phyloP scores from a whole-genome alignment of 2,797 vertebrate genomes.

The Bovichtus variegatus region DNA sequence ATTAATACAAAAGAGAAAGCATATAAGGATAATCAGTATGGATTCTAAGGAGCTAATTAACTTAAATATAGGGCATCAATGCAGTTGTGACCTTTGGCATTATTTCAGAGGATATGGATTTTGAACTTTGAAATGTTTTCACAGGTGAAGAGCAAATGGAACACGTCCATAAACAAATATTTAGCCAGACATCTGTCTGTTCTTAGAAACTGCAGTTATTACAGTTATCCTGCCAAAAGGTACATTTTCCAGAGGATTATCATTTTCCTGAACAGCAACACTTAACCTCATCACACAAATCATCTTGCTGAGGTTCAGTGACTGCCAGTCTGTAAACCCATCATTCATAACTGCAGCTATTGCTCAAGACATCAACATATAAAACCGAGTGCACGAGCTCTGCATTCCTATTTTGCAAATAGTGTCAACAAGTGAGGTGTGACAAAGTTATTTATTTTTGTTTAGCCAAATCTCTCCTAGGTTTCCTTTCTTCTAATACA shows the following conservation, averaged over 20 bases:
- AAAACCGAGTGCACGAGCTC: background rate
- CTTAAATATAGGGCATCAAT: background rate
- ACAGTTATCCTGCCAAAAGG: background rate
- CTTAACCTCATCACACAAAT: background rate
- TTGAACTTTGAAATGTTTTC: constrained; percentile 2
- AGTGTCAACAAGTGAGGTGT: too few relatives aligned
- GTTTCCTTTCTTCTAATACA: background rate
- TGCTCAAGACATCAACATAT: background rate
- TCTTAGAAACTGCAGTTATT: background rate
- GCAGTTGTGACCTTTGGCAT: too few relatives aligned
- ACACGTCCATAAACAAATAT: background rate
- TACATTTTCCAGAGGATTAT: background rate
- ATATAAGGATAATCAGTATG: constrained; percentile 4
- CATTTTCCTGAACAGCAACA: background rate
- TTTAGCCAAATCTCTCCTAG: background rate
- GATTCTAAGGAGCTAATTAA: too few relatives aligned
- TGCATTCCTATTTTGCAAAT: too few relatives aligned
- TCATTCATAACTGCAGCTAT: background rate
- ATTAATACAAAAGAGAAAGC: constrained; percentile 11
- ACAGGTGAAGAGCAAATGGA: background rate
- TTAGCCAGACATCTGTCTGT: background rate
- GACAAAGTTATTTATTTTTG: too few relatives aligned
- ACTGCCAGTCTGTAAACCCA: background rate
- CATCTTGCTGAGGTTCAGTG: background rate
- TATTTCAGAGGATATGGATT: background rate